Evolutionary conservation across 1,140 invertebrate species (phyloP), one percentile per base, ranked within the genome.

Genomic region (Contarinia nasturtii): DNA sequence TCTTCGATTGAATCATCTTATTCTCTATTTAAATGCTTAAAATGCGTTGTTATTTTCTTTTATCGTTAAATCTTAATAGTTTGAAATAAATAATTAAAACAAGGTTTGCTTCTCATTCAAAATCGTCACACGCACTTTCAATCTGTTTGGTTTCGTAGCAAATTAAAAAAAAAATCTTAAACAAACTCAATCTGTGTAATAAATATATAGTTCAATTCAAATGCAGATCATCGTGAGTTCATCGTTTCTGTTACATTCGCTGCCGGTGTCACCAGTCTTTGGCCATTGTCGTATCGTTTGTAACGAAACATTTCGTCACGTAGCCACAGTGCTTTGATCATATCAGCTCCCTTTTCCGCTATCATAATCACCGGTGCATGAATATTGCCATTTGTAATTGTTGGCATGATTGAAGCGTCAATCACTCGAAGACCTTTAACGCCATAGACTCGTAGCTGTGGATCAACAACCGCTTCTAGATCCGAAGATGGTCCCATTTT

Each of bases 331-430:
- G 73, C 66, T 57, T 86, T 86, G 5, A 94, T 80, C 57, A 92
- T 57, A 65, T 93, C 88, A 0, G 88, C 74, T 0, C 81, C 88
- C 59, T 90, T 92, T 57, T 95, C 90, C 0, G 69, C 90, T 15
- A 95, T 87, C 88, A 93, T 93, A 11, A 93, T 84, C 0, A 80
- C 77, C 0, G 85, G 82, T 0, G 84, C 83, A 52, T 88, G 86
- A n/a, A 86, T 87, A 54, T 89, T 88, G 0, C 85, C 86, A 57
- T 77, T 84, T 0, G 82, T 81, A 1, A 89, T 79, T 0, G 75
- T 71, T 5, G 63, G 61, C 57, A 64, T 65, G 36, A 49, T 46
- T 14, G 34, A 27, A 11, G 60, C 56, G 53, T 66, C 64, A 20
- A 61, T 57, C 2, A 66, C 82, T 47, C 86, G 65, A 14, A 90